Percentiles rank a stretch among this genome's conserved stretches.
Conservation (phyloP, 2,113 vertebrate genomes). For the Varanus komodoensis region DNA sequence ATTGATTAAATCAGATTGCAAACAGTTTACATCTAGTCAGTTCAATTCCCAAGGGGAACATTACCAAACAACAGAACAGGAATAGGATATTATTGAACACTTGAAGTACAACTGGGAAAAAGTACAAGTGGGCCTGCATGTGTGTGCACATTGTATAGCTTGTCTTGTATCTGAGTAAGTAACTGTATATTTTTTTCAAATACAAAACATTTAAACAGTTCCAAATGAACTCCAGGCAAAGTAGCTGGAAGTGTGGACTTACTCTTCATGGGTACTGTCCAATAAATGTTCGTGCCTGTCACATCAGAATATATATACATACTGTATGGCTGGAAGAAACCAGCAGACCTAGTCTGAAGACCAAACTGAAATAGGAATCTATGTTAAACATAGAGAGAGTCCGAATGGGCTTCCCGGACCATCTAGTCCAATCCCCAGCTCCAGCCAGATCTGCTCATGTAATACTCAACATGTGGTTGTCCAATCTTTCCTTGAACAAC, state of each 20-base stretch:
- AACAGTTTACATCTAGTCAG: background rate
- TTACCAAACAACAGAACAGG: background rate
- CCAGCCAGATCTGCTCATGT: too few relatives aligned
- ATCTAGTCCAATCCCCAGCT: too few relatives aligned
- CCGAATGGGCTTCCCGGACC: too few relatives aligned
- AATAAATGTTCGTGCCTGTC: background rate
- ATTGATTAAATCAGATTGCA: background rate
- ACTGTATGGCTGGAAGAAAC: background rate
- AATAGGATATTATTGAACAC: background rate
- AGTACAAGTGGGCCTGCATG: background rate
- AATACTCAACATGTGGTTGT: too few relatives aligned
- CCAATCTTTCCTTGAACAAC: too few relatives aligned
- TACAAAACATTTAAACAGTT: background rate
- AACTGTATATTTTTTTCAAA: background rate
- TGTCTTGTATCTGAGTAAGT: too few relatives aligned
- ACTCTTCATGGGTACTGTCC: background rate
- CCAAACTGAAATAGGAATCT: too few relatives aligned
- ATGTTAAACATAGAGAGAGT: too few relatives aligned
- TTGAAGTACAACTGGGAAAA: background rate
- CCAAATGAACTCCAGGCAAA: background rate
- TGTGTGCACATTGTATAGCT: too few relatives aligned
- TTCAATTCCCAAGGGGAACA: background rate
- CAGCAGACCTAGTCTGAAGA: background rate
- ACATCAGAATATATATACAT: background rate
- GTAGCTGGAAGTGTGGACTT: background rate